phyloP scores from a whole-genome alignment of 2,888 invertebrate genomes.

The Aleiodes testaceus region DNA sequence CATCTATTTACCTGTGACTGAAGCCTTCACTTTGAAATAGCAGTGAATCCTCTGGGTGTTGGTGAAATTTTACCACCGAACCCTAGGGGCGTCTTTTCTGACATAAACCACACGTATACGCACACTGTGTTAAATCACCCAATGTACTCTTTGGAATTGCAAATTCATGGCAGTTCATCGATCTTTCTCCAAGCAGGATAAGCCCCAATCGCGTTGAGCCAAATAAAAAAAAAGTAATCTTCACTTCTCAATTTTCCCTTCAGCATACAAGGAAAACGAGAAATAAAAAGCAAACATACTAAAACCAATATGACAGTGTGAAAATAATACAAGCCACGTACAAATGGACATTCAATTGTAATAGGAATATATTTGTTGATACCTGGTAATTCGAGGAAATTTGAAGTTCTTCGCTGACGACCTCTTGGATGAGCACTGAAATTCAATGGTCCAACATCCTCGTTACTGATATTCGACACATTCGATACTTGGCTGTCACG shows the following conservation, averaged over 20 bases:
- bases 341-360: constrained; percentile 7
- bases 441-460: constrained; percentile 86
- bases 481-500: constrained; percentile 84
- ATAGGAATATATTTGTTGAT: constrained; percentile 58
- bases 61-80: no score
- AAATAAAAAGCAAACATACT: background rate
- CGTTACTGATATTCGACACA: constrained; percentile 80
- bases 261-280: background rate
- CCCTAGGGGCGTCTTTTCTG: background rate
- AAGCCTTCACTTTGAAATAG: background rate
- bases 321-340: background rate
- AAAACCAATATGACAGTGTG: background rate
- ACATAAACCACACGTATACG: constrained; percentile 2
- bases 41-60: constrained; percentile 3
- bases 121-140: background rate
- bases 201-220: constrained; percentile 16
- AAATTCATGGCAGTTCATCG: constrained; percentile 30
- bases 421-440: constrained; percentile 86
- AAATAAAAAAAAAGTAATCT: background rate
- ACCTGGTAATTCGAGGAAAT: constrained; percentile 91
- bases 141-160: constrained; percentile 16
- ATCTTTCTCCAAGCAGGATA: constrained; percentile 10
- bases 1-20: background rate
- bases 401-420: constrained; percentile 87
- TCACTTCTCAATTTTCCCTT: background rate